Evolutionary conservation across 2,113 vertebrate species (phyloP).

Genomic region (Origma solitaria): DNA sequence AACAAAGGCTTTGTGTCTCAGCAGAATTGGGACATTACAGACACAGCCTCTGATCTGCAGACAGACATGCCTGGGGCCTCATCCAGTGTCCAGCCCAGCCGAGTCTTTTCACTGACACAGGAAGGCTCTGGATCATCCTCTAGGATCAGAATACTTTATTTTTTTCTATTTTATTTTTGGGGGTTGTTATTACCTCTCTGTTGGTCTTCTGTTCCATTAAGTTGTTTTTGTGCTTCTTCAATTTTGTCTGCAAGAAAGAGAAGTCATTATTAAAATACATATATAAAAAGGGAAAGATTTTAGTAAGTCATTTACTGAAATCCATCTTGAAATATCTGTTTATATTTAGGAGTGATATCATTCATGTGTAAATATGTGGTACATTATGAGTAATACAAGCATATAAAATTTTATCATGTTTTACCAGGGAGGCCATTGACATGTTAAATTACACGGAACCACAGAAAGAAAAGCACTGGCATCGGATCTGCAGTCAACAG

Average conservation of each 20-base stretch:
- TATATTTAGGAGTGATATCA: background rate
- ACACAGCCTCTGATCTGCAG: background rate
- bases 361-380: constrained; percentile 1
- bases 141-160: background rate
- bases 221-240: constrained; percentile 98
- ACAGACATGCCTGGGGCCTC: background rate
- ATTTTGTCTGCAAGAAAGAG: constrained; percentile 90
- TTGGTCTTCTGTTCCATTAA: constrained; percentile 86
- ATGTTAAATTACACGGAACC: background rate
- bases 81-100: background rate
- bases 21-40: background rate
- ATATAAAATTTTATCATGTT: constrained; percentile 10
- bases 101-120: background rate
- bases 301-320: background rate
- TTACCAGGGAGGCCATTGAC: constrained; percentile 14
- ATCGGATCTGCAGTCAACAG: background rate
- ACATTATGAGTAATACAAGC: background rate
- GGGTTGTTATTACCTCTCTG: constrained; percentile 82
- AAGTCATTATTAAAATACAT: constrained; percentile 5
- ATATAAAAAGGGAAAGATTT: background rate
- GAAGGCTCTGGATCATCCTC: background rate
- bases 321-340: background rate
- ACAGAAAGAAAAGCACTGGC: background rate
- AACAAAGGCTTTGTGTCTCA: background rate
- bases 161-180: background rate